Base-by-base conservation (phyloP, 2,797 vertebrate genomes). In the Anomalospiza imberbis region DNA sequence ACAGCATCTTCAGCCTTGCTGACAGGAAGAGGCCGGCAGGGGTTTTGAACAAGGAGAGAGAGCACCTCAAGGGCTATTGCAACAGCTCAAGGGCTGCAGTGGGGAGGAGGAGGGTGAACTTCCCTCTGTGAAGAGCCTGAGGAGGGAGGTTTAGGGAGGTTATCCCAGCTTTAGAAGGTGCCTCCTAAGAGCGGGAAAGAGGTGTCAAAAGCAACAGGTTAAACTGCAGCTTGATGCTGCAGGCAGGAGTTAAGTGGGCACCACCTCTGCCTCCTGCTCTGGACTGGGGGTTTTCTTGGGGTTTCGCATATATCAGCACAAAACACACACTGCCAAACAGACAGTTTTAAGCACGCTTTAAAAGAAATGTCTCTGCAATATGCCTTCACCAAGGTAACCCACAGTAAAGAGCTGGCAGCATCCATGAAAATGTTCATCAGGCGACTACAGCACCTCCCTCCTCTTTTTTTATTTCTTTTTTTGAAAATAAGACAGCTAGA, bases 361-460 rank as follows among this genome's bases (percentile, higher is more conserved):
- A 77, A 79, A 62, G 40, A 74, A 85, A 73, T 77, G 53, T n/a
- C 65, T 89, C 89, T 65, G 48, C 51, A 93, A 71, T 19, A 55
- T 29, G 73, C 86, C 66, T 91, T 84, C 80, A 74, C 54, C 70
- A 60, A 91, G 80, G 84, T 84, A 92, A 84, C 62, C 26, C 80
- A 38, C 61, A 48, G 53, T 44, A 60, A 90, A 80, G 88, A 92
- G 70, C 85, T 74, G 80, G 31, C 57, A 88, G 61, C 53, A 45
- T n/a, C 38, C 6, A 1, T 10, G 53, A 71, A 74, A 80, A 83
- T 3, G 73, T 54, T 90, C 61, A 55, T 57, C 26, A 6, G 75
- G 57, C 19, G 1, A 81, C 66, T 80, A 28, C 58, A 74, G 66
- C 50, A 32, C 57, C 34, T 67, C 62, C 44, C 34, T 76, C 57